Evolutionary conservation across 2,113 vertebrate species (phyloP).

Genomic region (Ammodytes marinus): DNA sequence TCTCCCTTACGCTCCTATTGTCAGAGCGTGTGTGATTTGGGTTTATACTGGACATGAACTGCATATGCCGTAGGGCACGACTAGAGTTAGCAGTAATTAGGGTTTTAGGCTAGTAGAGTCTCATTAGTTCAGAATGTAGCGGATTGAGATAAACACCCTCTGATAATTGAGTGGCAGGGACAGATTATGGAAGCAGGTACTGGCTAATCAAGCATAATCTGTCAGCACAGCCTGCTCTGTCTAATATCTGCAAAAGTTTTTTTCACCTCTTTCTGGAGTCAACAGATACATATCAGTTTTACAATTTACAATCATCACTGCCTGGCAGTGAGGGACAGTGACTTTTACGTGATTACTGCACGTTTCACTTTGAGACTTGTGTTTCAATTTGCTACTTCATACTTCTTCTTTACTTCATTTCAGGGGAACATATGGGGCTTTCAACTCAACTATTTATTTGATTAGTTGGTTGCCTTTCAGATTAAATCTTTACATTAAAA

Average conservation of each 20-base stretch:
- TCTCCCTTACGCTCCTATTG: constrained; percentile 18
- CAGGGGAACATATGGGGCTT: no score
- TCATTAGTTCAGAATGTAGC: constrained; percentile 55
- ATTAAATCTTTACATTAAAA: no score
- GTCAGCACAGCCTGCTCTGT: background rate
- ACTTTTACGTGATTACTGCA: background rate
- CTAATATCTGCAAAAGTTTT: background rate
- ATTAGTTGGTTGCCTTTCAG: no score
- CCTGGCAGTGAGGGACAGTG: background rate
- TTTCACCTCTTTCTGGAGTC: background rate
- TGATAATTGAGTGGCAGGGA: constrained; percentile 36
- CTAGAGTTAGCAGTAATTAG: constrained; percentile 56
- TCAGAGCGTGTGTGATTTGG: background rate
- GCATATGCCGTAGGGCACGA: background rate
- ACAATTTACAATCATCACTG: background rate
- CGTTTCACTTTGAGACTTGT: background rate
- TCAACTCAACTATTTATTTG: no score
- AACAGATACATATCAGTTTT: background rate
- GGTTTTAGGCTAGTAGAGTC: constrained; percentile 31
- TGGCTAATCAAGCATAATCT: constrained; percentile 25
- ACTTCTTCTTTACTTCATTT: background rate
- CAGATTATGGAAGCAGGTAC: constrained; percentile 50
- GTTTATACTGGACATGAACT: constrained; percentile 19
- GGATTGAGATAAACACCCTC: constrained; percentile 45
- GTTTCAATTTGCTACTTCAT: background rate